A percentile compares a stretch with the other conserved stretches of the same genome.
These are phyloP conservation scores for Probosciger aterrimus DNA, from an alignment of 2,113 vertebrate species.

Conservation along the genomic window DNA sequence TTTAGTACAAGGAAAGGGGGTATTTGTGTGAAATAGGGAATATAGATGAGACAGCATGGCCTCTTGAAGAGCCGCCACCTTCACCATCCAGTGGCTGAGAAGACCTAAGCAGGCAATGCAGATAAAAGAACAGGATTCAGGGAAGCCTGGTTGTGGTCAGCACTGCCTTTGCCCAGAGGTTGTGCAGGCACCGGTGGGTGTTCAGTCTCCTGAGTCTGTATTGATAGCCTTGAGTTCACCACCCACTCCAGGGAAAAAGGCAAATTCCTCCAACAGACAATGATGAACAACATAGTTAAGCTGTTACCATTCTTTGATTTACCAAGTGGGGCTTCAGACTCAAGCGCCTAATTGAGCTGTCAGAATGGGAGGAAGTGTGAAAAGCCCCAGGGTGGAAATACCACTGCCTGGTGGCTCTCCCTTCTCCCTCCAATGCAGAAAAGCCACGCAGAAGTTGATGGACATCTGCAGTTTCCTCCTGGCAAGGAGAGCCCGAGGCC, in stretches of 20 bases:
- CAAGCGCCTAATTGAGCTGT: background rate
- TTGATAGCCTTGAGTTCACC: background rate
- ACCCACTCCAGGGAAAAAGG: background rate
- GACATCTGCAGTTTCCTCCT: accelerated
- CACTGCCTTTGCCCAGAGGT: background rate
- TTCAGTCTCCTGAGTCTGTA: background rate
- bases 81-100: background rate
- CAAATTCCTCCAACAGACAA: background rate
- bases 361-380: background rate
- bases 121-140: background rate
- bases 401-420: background rate
- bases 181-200: accelerated
- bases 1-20: background rate
- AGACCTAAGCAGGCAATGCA: background rate
- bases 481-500: background rate
- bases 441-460: accelerated
- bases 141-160: background rate
- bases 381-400: background rate
- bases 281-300: accelerated
- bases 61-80: background rate
- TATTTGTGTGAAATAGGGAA: background rate
- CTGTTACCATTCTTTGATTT: background rate
- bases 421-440: background rate
- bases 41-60: background rate
- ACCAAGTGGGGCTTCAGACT: background rate